These are phyloP conservation scores for Tupaia tana DNA, from an alignment of 2,113 vertebrate genomes.

Conservation along the genomic window DNA sequence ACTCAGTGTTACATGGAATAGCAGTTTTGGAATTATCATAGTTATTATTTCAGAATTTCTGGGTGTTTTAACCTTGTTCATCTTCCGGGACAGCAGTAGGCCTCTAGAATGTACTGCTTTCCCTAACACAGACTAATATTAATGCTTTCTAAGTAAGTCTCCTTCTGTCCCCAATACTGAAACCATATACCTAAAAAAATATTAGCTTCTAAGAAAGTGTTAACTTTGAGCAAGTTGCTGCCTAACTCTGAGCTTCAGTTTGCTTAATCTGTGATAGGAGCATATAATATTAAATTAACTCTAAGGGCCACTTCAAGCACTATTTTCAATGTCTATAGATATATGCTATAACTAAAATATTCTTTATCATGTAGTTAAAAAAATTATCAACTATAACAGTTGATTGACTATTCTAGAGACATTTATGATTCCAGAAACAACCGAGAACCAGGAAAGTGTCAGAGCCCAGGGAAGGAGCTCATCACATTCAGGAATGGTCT, in stretches of 20 bases:
- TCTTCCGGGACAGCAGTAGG: neutral
- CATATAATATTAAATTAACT: constrained; percentile 25
- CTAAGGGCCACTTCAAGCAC: neutral
- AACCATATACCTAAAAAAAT: neutral
- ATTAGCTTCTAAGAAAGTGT: neutral
- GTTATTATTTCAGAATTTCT: neutral
- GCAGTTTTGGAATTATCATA: constrained; percentile 26
- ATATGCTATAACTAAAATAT: constrained; percentile 6
- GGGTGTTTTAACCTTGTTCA: neutral
- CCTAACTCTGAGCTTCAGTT: neutral
- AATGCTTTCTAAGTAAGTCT: neutral
- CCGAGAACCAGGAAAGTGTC: neutral
- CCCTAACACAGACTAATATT: neutral
- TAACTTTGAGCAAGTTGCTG: neutral
- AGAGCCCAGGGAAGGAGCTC: neutral
- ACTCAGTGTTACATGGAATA: neutral
- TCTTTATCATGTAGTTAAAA: constrained; percentile 7
- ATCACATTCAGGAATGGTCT: neutral
- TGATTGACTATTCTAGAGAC: neutral
- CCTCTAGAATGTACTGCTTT: constrained; percentile 24
- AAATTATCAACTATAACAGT: constrained; percentile 21
- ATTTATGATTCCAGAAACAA: constrained; percentile 12
- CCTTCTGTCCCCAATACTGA: neutral
- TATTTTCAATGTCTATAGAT: constrained; percentile 23
- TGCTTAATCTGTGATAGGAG: neutral